Conservation (phyloP, 2,797 vertebrate species). For the Sphaeramia orbicularis region DNA sequence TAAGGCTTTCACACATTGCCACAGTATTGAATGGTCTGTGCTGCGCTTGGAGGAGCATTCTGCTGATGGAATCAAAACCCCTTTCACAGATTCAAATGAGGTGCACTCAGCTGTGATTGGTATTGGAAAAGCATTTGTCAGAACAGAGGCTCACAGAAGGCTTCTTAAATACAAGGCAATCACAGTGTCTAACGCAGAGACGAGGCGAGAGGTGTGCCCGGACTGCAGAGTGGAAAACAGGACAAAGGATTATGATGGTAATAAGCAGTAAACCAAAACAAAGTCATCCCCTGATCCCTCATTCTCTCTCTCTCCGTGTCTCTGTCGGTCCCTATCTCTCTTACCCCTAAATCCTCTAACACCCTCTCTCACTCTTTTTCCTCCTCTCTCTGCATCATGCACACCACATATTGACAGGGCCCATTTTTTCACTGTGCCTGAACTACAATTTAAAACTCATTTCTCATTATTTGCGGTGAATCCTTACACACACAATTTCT, state of each 20-base stretch:
- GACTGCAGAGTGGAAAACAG: conserved; percentile 83
- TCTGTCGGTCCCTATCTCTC: conserved; percentile 60
- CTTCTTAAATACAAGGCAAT: conserved; percentile 89
- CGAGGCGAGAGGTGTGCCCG: conserved; percentile 82
- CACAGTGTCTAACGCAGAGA: conserved; percentile 80
- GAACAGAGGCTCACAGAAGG: conserved; percentile 85
- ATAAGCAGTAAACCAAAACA: conserved; percentile 89
- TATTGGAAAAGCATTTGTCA: conserved; percentile 89
- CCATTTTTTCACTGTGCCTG: conserved; percentile 74
- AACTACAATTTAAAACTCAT: conserved; percentile 87
- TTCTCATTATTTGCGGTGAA: conserved; percentile 85
- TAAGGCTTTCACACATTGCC: conserved; percentile 69
- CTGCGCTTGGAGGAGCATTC: conserved; percentile 83
- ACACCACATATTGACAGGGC: conserved; percentile 80
- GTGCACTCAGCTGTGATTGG: conserved; percentile 86
- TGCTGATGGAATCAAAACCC: conserved; percentile 89
- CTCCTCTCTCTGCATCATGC: conserved; percentile 56
- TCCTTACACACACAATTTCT: conserved; percentile 83
- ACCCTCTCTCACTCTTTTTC: conserved; percentile 29
- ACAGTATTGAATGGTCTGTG: conserved; percentile 81
- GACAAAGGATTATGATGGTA: conserved; percentile 88
- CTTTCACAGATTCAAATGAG: conserved; percentile 89
- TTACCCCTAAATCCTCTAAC: conserved; percentile 75
- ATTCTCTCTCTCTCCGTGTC: conserved; percentile 63
- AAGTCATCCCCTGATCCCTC: conserved; percentile 85